Evolutionary conservation across 2,113 vertebrate species (phyloP).

Genomic region (Psammodynastes pulverulentus): DNA sequence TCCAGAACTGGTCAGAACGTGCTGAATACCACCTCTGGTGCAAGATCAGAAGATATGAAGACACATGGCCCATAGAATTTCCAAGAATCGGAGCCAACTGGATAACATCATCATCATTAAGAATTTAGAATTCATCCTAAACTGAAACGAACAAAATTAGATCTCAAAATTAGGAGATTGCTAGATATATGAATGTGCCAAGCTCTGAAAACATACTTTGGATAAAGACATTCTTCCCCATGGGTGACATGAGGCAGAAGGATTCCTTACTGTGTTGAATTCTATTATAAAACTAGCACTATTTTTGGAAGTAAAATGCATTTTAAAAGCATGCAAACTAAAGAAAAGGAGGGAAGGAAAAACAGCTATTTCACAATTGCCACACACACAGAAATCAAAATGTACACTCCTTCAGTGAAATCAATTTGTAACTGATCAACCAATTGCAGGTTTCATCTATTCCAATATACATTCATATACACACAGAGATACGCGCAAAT

Average conservation of each 20-base stretch:
- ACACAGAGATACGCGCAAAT: too few species aligned
- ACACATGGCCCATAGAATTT: neutral
- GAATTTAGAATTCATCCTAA: neutral
- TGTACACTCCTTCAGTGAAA: neutral
- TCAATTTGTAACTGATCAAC: neutral
- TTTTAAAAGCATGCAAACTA: neutral
- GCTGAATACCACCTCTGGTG: too few species aligned
- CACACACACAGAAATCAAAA: neutral
- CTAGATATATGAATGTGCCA: neutral
- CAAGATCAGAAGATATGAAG: neutral
- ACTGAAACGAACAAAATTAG: accelerated
- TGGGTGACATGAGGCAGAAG: neutral
- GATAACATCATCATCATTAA: neutral
- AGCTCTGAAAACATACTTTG: neutral
- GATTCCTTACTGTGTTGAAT: neutral
- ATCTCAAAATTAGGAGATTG: neutral
- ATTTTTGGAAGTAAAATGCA: neutral
- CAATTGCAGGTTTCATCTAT: neutral
- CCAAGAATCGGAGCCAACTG: neutral
- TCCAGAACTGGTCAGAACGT: too few species aligned
- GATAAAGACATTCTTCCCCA: neutral
- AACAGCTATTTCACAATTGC: neutral
- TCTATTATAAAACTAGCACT: neutral
- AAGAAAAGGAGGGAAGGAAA: neutral
- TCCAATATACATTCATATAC: neutral